These are phyloP conservation scores for Aix galericulata DNA, from an alignment of 2,113 vertebrate species.

Conservation along the genomic window DNA sequence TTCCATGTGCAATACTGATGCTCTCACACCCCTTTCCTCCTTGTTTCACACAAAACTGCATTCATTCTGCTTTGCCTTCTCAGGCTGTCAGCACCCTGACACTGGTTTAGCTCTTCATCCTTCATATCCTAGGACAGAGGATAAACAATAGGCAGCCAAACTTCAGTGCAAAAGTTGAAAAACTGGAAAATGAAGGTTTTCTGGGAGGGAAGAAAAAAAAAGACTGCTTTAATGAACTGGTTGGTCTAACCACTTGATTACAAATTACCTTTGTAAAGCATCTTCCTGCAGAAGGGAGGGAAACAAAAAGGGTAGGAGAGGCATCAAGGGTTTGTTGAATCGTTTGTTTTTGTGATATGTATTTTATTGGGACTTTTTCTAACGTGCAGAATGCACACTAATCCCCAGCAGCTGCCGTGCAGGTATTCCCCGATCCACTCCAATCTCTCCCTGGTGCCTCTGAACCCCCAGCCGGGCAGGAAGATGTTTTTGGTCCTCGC, in stretches of 20 bases:
- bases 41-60: conserved; percentile 32
- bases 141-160: neutral
- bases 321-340: accelerated
- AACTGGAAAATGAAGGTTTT: neutral
- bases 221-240: neutral
- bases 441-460: no score
- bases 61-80: conserved; percentile 16
- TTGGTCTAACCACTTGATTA: neutral
- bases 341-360: neutral
- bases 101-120: neutral
- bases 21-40: neutral
- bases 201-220: neutral
- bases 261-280: neutral
- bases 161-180: neutral
- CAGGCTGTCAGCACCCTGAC: neutral
- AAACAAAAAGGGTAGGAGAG: neutral
- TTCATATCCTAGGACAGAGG: neutral
- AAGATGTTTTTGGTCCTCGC: no score
- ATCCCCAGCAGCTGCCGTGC: neutral
- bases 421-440: neutral
- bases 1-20: conserved; percentile 47
- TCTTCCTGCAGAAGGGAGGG: neutral
- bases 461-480: no score
- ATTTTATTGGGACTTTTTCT: neutral
- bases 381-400: accelerated